These are phyloP conservation scores for Chloroceryle inda DNA, from an alignment of 2,797 vertebrate genomes.

Conservation along the genomic window DNA sequence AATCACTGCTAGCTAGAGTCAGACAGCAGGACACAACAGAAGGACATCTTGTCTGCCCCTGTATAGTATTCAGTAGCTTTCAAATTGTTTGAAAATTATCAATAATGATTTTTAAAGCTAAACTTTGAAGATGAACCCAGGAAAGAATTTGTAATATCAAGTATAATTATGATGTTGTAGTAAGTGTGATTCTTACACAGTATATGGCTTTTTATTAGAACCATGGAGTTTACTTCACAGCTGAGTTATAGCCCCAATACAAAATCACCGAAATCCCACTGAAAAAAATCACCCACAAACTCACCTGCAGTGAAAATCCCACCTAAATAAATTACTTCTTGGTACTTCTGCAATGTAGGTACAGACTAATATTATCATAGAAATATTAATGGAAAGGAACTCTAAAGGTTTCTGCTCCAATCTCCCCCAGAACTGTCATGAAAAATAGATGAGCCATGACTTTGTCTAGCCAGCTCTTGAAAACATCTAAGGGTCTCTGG, in stretches of 20 bases:
- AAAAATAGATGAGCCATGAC: background rate
- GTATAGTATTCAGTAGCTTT: background rate
- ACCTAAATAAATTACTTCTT: background rate
- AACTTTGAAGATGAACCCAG: background rate
- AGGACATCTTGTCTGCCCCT: background rate
- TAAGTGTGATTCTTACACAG: background rate
- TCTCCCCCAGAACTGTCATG: background rate
- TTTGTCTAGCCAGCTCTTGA: background rate
- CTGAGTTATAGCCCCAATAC: background rate
- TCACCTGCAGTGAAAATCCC: background rate
- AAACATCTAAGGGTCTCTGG: background rate
- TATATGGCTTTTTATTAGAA: background rate
- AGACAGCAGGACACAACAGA: background rate
- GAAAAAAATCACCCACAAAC: background rate
- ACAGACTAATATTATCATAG: background rate
- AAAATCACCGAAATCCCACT: background rate
- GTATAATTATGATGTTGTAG: background rate
- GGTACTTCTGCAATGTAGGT: background rate
- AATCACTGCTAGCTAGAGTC: background rate
- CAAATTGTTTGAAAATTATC: background rate
- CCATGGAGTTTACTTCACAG: background rate
- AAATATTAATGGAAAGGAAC: background rate
- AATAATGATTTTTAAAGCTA: background rate
- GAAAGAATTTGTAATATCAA: background rate
- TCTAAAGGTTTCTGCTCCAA: background rate